Evolutionary conservation across 2,113 vertebrate genomes (phyloP), one percentile per base, ranked within the genome.

Genomic region (Hassar affinis): DNA sequence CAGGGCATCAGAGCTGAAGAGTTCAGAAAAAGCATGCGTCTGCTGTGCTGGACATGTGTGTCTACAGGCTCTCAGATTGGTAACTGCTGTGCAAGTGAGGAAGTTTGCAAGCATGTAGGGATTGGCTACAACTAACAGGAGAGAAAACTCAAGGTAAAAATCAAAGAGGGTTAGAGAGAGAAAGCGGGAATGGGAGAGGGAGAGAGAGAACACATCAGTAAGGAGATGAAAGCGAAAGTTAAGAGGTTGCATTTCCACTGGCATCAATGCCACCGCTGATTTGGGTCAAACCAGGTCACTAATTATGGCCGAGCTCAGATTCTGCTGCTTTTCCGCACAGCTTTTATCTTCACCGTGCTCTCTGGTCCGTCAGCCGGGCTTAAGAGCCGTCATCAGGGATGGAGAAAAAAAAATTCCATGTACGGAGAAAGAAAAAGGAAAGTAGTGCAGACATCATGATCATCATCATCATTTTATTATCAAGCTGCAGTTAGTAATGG

Each of bases 251-350:
- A 59, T 80, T 87, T 78, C 81, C 83, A 85, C 85, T 80, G 77
- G 68, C 54, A 85, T 79, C 75, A 71, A 78, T 84, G 84, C 87
- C 76, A 87, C 88, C 77, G 81, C 85, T 87, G 91, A 87, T 86
- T 85, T 87, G 86, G 89, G 89, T 62, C 69, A 91, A 90, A 88
- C 84, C 85, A 86, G 83, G 85, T 87, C 88, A 89, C 82, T 91
- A 91, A 92, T 92, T 90, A 90, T 85, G 86, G 92, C 91, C 81
- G 88, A 92, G 87, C 74, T 78, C 81, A 91, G 87, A 90, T 91
- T 89, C 90, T 91, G 89, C 89, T 80, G 84, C n/a, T 57, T 83
- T 89, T 85, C 85, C 88, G 56, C 0, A 78, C 85, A 85, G 83
- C 85, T 92, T 90, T 91, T 91, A 89, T 89, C 68, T 76, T n/a